Base-by-base conservation (phyloP, 2,888 invertebrate species). In the Campoletis raptor region DNA sequence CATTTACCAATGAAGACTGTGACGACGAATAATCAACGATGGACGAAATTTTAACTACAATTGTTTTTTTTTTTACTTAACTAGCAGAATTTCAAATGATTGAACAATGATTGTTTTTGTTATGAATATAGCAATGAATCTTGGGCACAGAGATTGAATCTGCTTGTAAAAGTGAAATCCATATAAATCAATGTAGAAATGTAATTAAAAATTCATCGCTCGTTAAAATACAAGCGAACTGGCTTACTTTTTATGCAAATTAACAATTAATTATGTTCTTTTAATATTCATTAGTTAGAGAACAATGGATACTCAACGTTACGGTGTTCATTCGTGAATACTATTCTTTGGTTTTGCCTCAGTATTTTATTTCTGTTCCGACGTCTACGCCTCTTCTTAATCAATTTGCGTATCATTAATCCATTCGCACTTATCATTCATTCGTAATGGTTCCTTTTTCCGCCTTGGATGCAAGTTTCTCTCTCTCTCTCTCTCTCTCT, bases 231-330 rank as follows among this genome's bases (percentile, higher is more conserved):
- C 15, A 42, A 24, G 21, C 9, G 42, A 69, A 24, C 42, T 42
- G 42, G n/a, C 66, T 66, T 40, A 66, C 24, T 42, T 69, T 69
- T 42, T 24, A 69, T 7, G 42, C 12, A 1, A 69, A 69, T 69
- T 42, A 24, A 42, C 24, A 12, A 69, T 69, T 69, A 69, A 69
- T 69, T 69, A 24, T 67, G 40, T 12, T 24, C 12, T 18, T 21
- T 21, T 67, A 40, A 42, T 42, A 42, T 42, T 69, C 69, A 69
- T 69, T 42, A 42, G 61, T 5, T 42, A 21, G 42, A 40, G 69
- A 42, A 69, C 69, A 69, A 69, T 42, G 40, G 37, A 67, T 67
- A 21, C 40, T 67, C 9, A 8, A 21, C 40, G 40, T 9, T 9
- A 42, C 15, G 21, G 42, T 42, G 6, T 42, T 40, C 42, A 12